Evolutionary conservation across 2,113 vertebrate genomes (phyloP).

Genomic region (Colossoma macropomum): DNA sequence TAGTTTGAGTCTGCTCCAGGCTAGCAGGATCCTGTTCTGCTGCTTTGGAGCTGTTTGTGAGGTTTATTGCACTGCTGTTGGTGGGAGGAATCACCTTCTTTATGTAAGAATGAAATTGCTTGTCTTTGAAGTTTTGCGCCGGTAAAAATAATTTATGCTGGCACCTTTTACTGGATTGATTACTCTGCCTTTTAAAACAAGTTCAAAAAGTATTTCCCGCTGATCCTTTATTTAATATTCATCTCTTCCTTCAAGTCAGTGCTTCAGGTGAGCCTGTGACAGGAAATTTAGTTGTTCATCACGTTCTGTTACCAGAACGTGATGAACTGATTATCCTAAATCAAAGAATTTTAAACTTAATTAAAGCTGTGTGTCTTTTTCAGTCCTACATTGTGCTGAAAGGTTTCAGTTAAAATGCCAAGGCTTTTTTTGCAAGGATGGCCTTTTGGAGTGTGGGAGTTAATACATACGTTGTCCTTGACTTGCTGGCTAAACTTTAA

Average conservation of each 20-base stretch:
- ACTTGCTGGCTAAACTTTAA: conserved; percentile 27
- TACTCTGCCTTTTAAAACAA: neutral
- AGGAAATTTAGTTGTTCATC: neutral
- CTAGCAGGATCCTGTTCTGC: conserved; percentile 70
- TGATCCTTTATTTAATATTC: neutral
- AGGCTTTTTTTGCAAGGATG: conserved; percentile 44
- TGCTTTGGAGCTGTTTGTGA: conserved; percentile 67
- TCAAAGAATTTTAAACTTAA: too few relatives aligned
- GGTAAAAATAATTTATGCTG: neutral
- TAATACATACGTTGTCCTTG: conserved; percentile 52
- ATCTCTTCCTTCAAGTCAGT: neutral
- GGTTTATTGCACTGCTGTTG: conserved; percentile 64
- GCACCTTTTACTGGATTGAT: neutral
- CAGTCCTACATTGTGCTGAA: conserved; percentile 9
- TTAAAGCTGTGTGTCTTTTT: too few relatives aligned
- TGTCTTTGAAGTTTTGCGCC: conserved; percentile 9
- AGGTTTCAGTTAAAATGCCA: conserved; percentile 50
- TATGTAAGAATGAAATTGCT: neutral
- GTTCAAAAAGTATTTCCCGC: neutral
- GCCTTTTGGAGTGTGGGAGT: conserved; percentile 69
- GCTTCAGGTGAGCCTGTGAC: neutral
- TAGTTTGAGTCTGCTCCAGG: conserved; percentile 63
- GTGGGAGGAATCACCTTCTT: neutral
- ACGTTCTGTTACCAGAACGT: too few relatives aligned
- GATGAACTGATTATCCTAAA: too few relatives aligned